Base-by-base conservation (phyloP, 2,888 invertebrate genomes). In the Hydroisotoma schaefferi region DNA sequence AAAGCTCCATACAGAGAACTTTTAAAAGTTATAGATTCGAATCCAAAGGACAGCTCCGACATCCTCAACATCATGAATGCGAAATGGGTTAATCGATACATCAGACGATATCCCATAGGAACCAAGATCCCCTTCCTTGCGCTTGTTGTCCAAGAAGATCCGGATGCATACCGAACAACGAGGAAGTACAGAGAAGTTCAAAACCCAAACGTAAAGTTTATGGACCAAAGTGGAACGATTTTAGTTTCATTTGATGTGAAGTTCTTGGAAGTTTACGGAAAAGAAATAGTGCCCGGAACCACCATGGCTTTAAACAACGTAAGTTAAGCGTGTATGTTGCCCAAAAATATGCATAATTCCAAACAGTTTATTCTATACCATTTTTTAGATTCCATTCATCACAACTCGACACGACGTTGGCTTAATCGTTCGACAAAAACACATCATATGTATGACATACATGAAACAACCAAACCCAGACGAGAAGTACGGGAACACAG, bases 301-400 rank as follows among this genome's bases (percentile, higher is more conserved):
- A 59, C 66, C n/a, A 33, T 70, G 1, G 70, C 67, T 1, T 25
- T 70, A 2, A 49, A 58, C 57, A 68, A 68, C 60, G 70, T 70
- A 59, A n/a, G n/a, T n/a, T n/a, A n/a, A n/a, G n/a, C n/a, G n/a
- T n/a, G n/a, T n/a, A n/a, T n/a, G n/a, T n/a, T n/a, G n/a, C n/a
- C n/a, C n/a, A n/a, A n/a, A n/a, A n/a, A n/a, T n/a, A n/a, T n/a
- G n/a, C n/a, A n/a, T n/a, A n/a, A n/a, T n/a, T n/a, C n/a, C n/a
- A n/a, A n/a, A n/a, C n/a, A n/a, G n/a, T n/a, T n/a, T n/a, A n/a
- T n/a, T n/a, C n/a, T n/a, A n/a, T n/a, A n/a, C n/a, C n/a, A n/a
- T n/a, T n/a, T n/a, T n/a, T n/a, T n/a, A n/a, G n/a, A n/a, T n/a
- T n/a, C n/a, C n/a, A n/a, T n/a, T n/a, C n/a, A n/a, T n/a, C n/a